phyloP scores from a whole-genome alignment of 2,113 vertebrate species.

The Naja naja region DNA sequence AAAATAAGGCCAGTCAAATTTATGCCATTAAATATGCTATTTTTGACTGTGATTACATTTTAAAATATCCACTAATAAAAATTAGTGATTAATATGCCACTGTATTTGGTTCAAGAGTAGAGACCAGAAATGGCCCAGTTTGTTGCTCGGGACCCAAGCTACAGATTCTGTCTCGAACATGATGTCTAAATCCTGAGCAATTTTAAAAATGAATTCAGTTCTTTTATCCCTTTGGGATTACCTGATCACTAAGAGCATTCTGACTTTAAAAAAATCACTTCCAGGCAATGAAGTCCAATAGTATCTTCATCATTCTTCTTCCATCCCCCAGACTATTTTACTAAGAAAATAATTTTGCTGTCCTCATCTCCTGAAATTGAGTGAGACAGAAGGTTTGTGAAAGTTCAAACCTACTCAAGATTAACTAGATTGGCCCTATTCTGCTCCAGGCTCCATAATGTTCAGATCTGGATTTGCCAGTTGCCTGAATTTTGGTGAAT shows the following conservation, averaged over 20 bases:
- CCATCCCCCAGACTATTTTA: neutral
- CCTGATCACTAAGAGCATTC: neutral
- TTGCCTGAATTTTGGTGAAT: neutral
- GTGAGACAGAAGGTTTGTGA: neutral
- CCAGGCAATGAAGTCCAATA: neutral
- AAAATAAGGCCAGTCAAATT: neutral
- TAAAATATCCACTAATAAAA: neutral
- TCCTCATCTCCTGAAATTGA: neutral
- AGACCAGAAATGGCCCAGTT: neutral
- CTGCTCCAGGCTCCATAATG: neutral
- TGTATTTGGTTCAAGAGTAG: neutral
- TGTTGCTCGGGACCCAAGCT: neutral
- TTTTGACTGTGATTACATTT: neutral
- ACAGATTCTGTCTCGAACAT: neutral
- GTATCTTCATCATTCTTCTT: neutral
- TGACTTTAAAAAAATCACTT: neutral
- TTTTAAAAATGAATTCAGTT: neutral
- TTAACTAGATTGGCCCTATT: neutral
- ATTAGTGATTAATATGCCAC: neutral
- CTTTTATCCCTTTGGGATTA: neutral
- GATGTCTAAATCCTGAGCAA: neutral
- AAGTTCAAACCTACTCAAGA: neutral
- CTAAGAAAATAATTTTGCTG: neutral
- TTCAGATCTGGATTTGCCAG: neutral
- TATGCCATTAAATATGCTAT: neutral